Base-by-base conservation (phyloP, 2,888 invertebrate genomes). In the Odontomyia ornata region DNA sequence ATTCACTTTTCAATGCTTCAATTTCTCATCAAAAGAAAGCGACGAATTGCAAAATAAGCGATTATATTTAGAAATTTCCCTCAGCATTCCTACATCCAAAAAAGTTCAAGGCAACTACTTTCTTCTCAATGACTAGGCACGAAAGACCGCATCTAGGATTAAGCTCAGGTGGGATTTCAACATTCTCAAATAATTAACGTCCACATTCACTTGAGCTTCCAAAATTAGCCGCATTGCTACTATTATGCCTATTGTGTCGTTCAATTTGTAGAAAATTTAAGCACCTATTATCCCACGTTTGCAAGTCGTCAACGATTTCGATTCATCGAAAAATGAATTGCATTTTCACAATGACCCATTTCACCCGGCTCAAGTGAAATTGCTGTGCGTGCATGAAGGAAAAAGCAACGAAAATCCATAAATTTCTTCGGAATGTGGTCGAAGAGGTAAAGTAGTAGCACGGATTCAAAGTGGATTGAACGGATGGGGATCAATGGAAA, bases 331-430 rank as follows among this genome's bases (percentile, higher is more conserved):
- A 43, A 67, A 67, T 67, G 67, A 67, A 13, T 67, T 30, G 43
- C 36, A 67, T 36, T 43, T 67, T 67, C 21, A 21, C 30, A 18
- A n/a, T 28, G 67, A 67, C 67, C 67, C 67, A 67, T 43, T 67
- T 67, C 67, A 23, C 21, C 60, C 30, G 30, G 11, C 25, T 60
- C 25, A 60, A 43, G 67, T 43, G 67, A 67, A 67, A 67, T 27
- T 67, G 27, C 7, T 15, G 25, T 25, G 11, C 23, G 25, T 60
- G 23, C 4, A 1, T 15, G 60, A 11, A 5, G 21, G 60, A 43
- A 21, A 21, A 27, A 43, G 67, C 36, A 43, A 46, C 52, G 52
- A 67, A 67, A 67, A 46, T 43, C 23, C 21, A 36, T 36, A 43
- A 43, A 18, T 67, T 67, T 67, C 67, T 67, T 18, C 21, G 67